Base-by-base conservation (phyloP, 2,797 vertebrate species). In the Lutjanus campechanus region DNA sequence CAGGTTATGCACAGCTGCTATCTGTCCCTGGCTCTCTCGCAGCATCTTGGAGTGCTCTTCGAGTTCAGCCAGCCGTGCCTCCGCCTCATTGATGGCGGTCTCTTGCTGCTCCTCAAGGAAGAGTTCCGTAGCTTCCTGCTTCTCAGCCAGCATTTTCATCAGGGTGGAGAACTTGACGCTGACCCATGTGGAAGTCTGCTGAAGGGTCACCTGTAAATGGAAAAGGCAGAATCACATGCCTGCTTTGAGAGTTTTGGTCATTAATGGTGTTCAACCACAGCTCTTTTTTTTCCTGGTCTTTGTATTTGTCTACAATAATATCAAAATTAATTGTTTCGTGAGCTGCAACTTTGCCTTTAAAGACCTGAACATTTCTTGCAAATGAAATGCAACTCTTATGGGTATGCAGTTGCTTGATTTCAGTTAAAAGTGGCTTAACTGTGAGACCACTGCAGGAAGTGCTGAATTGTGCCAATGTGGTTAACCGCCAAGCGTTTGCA, bases 141-240 rank as follows among this genome's bases (percentile, higher is more conserved):
- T 95, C 60, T 96, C 95, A 0, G 36, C 72, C 84, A 96, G 85
- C 11, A 79, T 84, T 62, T 95, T 95, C 25, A 96, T 81, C 81
- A 96, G 87, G 51, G 85, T 78, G 29, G 88, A 91, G 86, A 96
- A 96, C 88, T 95, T 96, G 15, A 71, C 54, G 2, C 65, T 92
- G 56, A 95, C 92, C 93, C 93, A 95, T 69, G 83, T 70, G n/a
- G 94, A 95, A 0, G 93, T 96, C 90, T 96, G 95, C 71, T 96
- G 76, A 13, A 96, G 83, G 2, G 91, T 93, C 55, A 95, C 95
- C 96, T 96, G 84, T 66, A 4, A 75, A 61, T 44, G 40, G 50
- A 53, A 36, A 47, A 60, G 2, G 25, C 5, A 50, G 2, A n/a
- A 46, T 79, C 40, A 46, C 2, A 51, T 1, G 2, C 17, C n/a